phyloP scores from a whole-genome alignment of 2,797 vertebrate genomes.

The Spinus pinus region DNA sequence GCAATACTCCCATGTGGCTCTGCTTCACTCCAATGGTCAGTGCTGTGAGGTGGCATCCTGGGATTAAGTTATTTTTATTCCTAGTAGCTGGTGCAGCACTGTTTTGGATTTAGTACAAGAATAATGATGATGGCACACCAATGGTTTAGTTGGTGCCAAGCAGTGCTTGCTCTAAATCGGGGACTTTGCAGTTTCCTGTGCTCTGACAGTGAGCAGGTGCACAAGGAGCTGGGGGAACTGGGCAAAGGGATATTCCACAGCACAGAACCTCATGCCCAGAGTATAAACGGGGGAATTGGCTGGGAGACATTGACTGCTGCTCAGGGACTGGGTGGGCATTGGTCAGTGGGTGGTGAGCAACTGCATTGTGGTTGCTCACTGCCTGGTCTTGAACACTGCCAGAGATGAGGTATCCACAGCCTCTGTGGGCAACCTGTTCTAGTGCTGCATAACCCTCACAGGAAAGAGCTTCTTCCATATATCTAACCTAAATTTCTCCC shows the following conservation, averaged over 20 bases:
- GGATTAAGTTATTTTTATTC: background rate
- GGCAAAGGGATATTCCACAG: background rate
- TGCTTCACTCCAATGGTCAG: background rate
- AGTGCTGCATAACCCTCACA: background rate
- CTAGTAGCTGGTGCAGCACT: background rate
- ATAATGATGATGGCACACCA: background rate
- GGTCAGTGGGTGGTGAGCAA: background rate
- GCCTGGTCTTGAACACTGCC: background rate
- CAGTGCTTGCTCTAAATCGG: background rate
- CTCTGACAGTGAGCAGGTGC: background rate
- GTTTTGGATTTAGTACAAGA: background rate
- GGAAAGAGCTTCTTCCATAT: background rate
- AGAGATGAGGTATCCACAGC: background rate
- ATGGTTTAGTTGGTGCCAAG: background rate
- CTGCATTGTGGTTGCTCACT: background rate
- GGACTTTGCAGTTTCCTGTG: background rate
- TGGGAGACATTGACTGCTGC: background rate
- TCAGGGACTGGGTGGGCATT: background rate
- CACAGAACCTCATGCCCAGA: background rate
- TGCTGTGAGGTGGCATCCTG: background rate
- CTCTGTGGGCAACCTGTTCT: background rate
- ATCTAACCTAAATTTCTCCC: background rate
- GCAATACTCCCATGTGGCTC: background rate
- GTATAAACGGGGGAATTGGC: background rate
- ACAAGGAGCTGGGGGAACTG: background rate